Percentiles rank a stretch among this genome's conserved stretches.
Conservation (phyloP, 2,888 invertebrate species). For the Tromatobia lineatoria region DNA sequence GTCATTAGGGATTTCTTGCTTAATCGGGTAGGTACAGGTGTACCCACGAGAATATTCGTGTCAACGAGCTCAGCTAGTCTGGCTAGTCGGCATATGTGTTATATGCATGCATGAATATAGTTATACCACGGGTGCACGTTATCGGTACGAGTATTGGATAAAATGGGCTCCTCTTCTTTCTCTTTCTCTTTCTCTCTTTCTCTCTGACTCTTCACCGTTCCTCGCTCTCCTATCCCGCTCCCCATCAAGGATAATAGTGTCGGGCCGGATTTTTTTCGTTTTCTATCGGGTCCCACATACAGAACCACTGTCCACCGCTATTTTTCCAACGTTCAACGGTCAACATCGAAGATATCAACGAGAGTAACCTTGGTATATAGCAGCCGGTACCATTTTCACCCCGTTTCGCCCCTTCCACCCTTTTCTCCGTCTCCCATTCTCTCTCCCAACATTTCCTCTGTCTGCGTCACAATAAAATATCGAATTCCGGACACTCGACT, state of each 20-base stretch:
- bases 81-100: constrained; percentile 1
- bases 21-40: constrained; percentile 32
- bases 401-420: not conserved
- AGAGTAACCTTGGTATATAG: constrained; percentile 22
- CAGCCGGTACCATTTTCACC: constrained; percentile 14
- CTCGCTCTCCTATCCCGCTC: constrained; percentile 42
- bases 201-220: constrained; percentile 21
- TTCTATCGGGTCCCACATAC: constrained; percentile 49
- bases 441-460: constrained; percentile 48
- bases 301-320: constrained; percentile 38
- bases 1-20: constrained; percentile 31
- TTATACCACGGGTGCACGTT: constrained; percentile 43
- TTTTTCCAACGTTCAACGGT: constrained; percentile 60
- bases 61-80: constrained; percentile 52
- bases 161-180: constrained; percentile 45
- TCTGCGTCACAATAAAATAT: constrained; percentile 70
- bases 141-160: constrained; percentile 63
- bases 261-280: constrained; percentile 34
- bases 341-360: constrained; percentile 34
- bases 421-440: constrained; percentile 9
- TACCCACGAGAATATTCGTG: constrained; percentile 51
- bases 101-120: constrained; percentile 9
- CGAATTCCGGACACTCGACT: constrained; percentile 68
- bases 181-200: constrained; percentile 6
- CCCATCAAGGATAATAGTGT: constrained; percentile 67